phyloP scores from a whole-genome alignment of 2,888 invertebrate species.

The Pristionchus japonicus region DNA sequence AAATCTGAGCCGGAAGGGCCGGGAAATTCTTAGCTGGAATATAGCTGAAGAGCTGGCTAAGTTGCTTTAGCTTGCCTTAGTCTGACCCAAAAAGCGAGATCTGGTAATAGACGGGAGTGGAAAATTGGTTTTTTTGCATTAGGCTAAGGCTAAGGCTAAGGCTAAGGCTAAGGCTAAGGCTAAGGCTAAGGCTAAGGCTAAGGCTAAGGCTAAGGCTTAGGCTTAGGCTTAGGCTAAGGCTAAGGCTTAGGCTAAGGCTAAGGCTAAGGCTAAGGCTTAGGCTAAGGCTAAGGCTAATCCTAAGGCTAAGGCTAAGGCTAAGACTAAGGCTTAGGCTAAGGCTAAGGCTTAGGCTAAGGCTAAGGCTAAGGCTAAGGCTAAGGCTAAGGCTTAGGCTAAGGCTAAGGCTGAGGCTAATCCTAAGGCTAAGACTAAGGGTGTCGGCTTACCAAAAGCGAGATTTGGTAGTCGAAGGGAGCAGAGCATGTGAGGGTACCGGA shows the following conservation, averaged over 20 bases:
- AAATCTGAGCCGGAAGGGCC: too few species aligned
- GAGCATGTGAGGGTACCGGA: too few species aligned
- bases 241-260: constrained; percentile 49
- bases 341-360: constrained; percentile 46
- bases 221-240: constrained; percentile 48
- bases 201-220: constrained; percentile 49
- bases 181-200: constrained; percentile 49
- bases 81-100: too few species aligned
- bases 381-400: constrained; percentile 52
- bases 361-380: constrained; percentile 51
- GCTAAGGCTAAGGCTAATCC: constrained; percentile 51
- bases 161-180: constrained; percentile 47
- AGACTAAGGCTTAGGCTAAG: constrained; percentile 49
- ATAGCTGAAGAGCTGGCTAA: too few species aligned
- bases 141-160: constrained; percentile 50
- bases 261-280: constrained; percentile 49
- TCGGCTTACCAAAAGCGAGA: too few species aligned
- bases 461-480: too few species aligned
- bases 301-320: too few species aligned
- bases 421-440: too few species aligned
- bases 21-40: too few species aligned
- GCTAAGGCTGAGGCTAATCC: constrained; percentile 46
- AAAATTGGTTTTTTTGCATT: too few species aligned
- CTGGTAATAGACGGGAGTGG: too few species aligned
- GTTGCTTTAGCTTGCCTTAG: too few species aligned